Base-by-base conservation (phyloP, 2,113 vertebrate genomes). In the Semicossyphus pulcher region DNA sequence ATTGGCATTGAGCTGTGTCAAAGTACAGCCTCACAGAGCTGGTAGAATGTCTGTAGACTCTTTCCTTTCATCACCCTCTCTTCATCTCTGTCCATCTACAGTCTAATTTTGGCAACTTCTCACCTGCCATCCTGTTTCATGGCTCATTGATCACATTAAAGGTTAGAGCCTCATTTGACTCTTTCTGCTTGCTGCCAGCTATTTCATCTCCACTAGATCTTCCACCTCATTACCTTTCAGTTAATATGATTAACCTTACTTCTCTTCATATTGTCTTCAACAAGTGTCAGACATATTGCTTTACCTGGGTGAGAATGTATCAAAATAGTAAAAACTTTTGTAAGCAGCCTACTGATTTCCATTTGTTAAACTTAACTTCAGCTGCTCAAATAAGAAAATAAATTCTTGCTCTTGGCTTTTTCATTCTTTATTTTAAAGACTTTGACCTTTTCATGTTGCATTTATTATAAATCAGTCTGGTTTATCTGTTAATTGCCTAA, bases 151-250 rank as follows among this genome's bases (percentile, higher is more conserved):
- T 71, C 80, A 36, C 67, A 80, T 60, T 67, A 69, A 73, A 72
- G 68, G 78, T 72, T 72, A 72, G 42, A 72, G 76, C 48, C 80
- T 84, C 73, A 76, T 84, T 87, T 86, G 56, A 84, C 59, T 81
- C 83, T 78, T 69, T 70, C 61, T 81, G 53, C 61, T 77, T 79
- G 78, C 70, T 76, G 68, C 76, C 37, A 76, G 67, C 60, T 62
- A 67, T 58, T 81, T 84, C 34, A 72, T 67, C 64, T 70, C 31
- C 32, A 60, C 60, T 47, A 47, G 72, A 82, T 69, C 75, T 59
- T 86, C 59, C 75, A 80, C 86, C 73, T 88, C 83, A 91, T 90
- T 88, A 87, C 67, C 61, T 68, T 66, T 83, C 60, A 48, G 60
- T 85, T 89, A 80, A 86, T 44, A 86, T 77, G 61, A 84, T 84